Evolutionary conservation across 2,797 vertebrate species (phyloP), one percentile per base, ranked within the genome.

Genomic region (Sparus aurata): DNA sequence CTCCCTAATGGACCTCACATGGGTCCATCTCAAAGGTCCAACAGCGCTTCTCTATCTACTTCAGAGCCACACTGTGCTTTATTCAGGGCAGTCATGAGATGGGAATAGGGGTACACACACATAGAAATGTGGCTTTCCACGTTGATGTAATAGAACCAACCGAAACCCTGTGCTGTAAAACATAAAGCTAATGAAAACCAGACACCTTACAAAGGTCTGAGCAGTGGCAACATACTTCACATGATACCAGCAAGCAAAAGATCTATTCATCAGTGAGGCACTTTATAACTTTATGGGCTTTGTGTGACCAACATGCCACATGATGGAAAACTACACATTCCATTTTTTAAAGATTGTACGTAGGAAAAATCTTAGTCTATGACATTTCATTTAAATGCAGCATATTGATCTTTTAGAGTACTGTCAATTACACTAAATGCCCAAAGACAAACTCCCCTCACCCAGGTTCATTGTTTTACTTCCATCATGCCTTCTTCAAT

Each of bases 231-330:
- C 58, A 58, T 52, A 34, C 22, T 12, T 4, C 10, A 53, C 20
- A 5, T 15, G 25, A 53, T 12, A 45, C 6, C 46, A 27, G 60
- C 30, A 43, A 30, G 17, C 20, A 5, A 10, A 41, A 11, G 1
- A 54, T 46, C 12, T 49, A 22, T 46, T 7, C 0, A 20, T 34
- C 30, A 38, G 52, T 34, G 70, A 79, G 84, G 68, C 79, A 75
- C 75, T 78, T 72, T 3, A 12, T 20, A 47, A 61, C 60, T 64
- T 54, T n/a, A 57, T 4, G n/a, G 50, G 45, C 27, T 66, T 47
- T 41, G 25, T 22, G 17, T 34, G 30, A 53, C 1, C 2, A 55
- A 73, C n/a, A 27, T 45, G 20, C 27, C 46, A 8, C 45, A 69
- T n/a, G 25, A 61, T 2, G 12, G 3, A 47, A 22, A 58, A 25